These are phyloP conservation scores for Sporophila hypoxantha DNA, from an alignment of 2,113 vertebrate species.

Conservation along the genomic window DNA sequence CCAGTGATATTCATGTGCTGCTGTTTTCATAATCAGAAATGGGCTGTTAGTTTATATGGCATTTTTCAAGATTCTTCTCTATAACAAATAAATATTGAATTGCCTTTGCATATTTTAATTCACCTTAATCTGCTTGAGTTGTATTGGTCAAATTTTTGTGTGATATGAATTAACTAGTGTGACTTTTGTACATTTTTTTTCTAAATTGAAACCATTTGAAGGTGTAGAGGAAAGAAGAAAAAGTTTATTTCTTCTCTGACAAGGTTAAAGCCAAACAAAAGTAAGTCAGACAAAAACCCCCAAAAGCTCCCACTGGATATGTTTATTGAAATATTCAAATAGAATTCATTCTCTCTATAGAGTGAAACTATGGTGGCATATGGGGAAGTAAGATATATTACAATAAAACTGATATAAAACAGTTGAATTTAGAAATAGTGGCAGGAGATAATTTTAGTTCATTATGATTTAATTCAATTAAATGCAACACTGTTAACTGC, in stretches of 20 bases:
- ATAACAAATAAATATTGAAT: not conserved
- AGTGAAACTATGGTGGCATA: conserved; percentile 51
- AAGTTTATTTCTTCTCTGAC: conserved; percentile 52
- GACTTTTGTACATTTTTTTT: conserved; percentile 27
- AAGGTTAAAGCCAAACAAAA: conserved; percentile 36
- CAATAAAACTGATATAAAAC: conserved; percentile 64
- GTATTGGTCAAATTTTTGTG: conserved; percentile 23
- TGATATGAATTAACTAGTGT: conserved; percentile 19
- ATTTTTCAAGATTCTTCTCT: conserved; percentile 30
- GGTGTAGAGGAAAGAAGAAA: not conserved
- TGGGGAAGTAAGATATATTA: conserved; percentile 59
- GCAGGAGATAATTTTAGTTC: conserved; percentile 56
- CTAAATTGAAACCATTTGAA: conserved; percentile 25
- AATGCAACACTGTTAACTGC: conserved; percentile 43
- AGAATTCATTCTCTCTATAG: conserved; percentile 38
- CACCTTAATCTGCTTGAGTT: conserved; percentile 30
- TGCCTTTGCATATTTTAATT: conserved; percentile 21
- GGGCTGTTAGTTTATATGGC: not conserved
- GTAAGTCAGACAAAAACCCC: not conserved
- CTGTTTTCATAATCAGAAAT: not conserved
- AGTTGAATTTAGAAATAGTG: conserved; percentile 47
- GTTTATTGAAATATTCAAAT: conserved; percentile 68
- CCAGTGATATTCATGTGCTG: not conserved
- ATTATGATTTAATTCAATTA: conserved; percentile 65
- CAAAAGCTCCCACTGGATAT: conserved; percentile 27